phyloP scores from a whole-genome alignment of 1,140 invertebrate genomes.

The Sarcophaga bullata region DNA sequence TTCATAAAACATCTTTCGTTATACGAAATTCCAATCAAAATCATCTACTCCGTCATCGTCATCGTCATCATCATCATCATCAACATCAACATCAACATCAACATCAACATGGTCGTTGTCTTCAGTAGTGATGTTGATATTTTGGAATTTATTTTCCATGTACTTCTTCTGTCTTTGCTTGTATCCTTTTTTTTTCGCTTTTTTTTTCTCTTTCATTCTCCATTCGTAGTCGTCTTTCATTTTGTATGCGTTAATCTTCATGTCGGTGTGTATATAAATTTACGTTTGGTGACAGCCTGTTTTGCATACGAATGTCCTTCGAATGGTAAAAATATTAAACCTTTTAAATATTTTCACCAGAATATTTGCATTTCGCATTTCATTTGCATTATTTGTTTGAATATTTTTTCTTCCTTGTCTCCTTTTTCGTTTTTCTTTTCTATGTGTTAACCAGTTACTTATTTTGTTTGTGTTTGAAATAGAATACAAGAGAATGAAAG shows the following conservation, averaged over 20 bases:
- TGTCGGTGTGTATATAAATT: background rate
- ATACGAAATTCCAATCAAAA: too few species aligned
- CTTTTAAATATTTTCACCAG: constrained; percentile 27
- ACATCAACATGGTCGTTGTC: too few species aligned
- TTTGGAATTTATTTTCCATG: background rate
- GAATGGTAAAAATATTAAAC: constrained; percentile 20
- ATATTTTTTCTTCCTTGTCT: too few species aligned
- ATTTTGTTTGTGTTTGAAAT: background rate
- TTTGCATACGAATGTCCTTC: constrained; percentile 33
- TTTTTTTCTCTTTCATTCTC: background rate
- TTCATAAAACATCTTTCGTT: background rate
- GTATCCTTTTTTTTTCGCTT: background rate
- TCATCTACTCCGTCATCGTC: too few species aligned
- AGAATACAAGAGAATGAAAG: background rate
- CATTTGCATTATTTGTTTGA: background rate
- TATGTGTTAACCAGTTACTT: background rate
- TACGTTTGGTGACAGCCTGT: background rate
- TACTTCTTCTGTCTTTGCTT: background rate
- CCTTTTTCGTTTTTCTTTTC: background rate
- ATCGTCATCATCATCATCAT: too few species aligned
- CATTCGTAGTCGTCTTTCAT: background rate
- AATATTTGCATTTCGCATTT: background rate
- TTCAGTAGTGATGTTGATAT: too few species aligned
- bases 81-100: too few species aligned
- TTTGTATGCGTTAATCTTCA: background rate